A percentile compares a stretch with the other conserved stretches of the same genome.
phyloP scores from a whole-genome alignment of 1,140 invertebrate species.

The Heterodera schachtii region DNA sequence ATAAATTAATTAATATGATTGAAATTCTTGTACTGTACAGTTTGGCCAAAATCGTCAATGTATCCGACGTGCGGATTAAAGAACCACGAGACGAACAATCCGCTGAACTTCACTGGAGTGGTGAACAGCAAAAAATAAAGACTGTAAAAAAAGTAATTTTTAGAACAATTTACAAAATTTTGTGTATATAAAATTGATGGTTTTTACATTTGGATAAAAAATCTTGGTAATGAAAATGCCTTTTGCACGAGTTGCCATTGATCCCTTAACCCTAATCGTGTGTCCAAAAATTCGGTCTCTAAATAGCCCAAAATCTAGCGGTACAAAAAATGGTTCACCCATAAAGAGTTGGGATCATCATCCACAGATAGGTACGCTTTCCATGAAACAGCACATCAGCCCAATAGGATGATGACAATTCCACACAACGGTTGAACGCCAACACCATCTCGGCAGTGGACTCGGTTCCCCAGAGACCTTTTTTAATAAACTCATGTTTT shows the following conservation, averaged over 20 bases:
- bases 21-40: slow-evolving; percentile 16
- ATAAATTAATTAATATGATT: no score
- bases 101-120: slow-evolving; percentile 45
- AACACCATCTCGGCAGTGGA: slow-evolving; percentile 30
- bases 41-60: slow-evolving; percentile 32
- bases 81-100: slow-evolving; percentile 43
- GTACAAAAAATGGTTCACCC: neutral
- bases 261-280: neutral
- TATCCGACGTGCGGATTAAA: slow-evolving; percentile 59
- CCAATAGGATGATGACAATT: slow-evolving; percentile 18
- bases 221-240: no score
- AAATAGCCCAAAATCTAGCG: neutral
- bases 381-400: slow-evolving; percentile 37
- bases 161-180: slow-evolving; percentile 6
- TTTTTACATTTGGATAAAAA: no score
- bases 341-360: slow-evolving; percentile 35
- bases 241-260: no score
- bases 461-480: slow-evolving; percentile 34
- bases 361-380: slow-evolving; percentile 38
- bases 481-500: no score
- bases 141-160: slow-evolving; percentile 28
- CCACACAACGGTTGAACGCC: slow-evolving; percentile 36
- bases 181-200: neutral
- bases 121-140: slow-evolving; percentile 56
- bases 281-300: neutral